Evolutionary conservation across 2,797 vertebrate genomes (phyloP).

Genomic region (Sebastes vulpes): DNA sequence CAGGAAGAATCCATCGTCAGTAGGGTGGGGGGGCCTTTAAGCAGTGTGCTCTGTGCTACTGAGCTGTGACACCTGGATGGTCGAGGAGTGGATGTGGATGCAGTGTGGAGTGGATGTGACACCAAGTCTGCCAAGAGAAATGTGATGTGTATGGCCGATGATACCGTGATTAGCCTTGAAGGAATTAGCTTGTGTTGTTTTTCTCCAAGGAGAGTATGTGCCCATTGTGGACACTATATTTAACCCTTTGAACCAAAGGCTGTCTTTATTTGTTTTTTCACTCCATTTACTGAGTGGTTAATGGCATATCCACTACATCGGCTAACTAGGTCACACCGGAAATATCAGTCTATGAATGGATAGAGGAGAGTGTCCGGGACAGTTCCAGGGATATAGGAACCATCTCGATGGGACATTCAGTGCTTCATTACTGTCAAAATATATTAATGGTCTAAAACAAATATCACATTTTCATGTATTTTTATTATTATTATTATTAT

Average conservation of each 20-base stretch:
- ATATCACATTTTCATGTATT: background rate
- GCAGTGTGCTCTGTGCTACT: background rate
- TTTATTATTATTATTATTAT: background rate
- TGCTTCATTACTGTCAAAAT: background rate
- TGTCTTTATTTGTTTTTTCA: background rate
- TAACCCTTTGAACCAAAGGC: background rate
- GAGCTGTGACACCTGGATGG: background rate
- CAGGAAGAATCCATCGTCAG: slow-evolving; percentile 12
- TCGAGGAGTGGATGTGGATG: no score
- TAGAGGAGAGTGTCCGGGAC: background rate
- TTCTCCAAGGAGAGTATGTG: background rate
- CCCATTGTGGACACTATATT: background rate
- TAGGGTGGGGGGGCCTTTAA: background rate
- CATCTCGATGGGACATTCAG: background rate
- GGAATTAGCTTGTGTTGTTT: background rate
- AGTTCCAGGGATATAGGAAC: background rate
- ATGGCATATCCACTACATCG: background rate
- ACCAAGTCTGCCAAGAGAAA: background rate
- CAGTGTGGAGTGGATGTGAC: background rate
- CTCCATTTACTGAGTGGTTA: no score
- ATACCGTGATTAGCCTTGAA: background rate
- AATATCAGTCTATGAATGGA: background rate
- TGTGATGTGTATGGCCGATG: background rate
- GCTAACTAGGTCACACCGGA: background rate
- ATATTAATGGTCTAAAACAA: background rate